These are phyloP conservation scores for Uria lomvia DNA, from an alignment of 2,113 vertebrate species.

Conservation along the genomic window DNA sequence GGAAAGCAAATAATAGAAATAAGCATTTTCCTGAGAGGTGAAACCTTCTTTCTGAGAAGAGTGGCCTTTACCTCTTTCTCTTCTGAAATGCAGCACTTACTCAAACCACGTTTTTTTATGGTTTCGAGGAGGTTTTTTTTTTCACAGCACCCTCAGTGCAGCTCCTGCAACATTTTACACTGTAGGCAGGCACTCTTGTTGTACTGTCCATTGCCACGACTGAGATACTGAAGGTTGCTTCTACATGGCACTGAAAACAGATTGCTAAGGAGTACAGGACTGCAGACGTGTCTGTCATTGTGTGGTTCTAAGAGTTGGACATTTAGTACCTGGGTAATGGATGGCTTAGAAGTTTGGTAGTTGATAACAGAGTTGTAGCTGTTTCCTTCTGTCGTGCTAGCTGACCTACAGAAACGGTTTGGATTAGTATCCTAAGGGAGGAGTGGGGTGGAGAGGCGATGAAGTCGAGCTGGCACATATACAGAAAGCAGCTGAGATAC, in stretches of 20 bases:
- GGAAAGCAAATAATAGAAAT: background rate
- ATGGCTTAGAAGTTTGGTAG: background rate
- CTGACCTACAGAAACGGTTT: background rate
- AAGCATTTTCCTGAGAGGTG: background rate
- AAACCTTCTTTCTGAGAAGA: background rate
- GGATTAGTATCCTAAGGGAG: background rate
- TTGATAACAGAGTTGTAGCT: background rate
- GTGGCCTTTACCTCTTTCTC: background rate
- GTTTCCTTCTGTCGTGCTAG: background rate
- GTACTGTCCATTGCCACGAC: no score
- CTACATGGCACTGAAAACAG: background rate
- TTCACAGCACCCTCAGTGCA: background rate
- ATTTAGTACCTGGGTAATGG: background rate
- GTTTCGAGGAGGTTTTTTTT: background rate
- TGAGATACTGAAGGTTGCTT: background rate
- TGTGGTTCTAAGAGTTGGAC: background rate
- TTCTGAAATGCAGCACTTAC: background rate
- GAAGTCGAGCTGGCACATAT: background rate
- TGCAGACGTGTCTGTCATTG: background rate
- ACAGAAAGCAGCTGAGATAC: background rate
- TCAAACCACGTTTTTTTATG: background rate
- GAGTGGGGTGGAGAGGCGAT: accelerated
- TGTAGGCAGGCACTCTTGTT: background rate
- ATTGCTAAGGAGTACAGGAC: no score
- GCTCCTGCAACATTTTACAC: background rate